A percentile compares a stretch with the other conserved stretches of the same genome.
These are phyloP conservation scores for Microtus montanus DNA, from an alignment of 2,113 vertebrate genomes.

Conservation along the genomic window DNA sequence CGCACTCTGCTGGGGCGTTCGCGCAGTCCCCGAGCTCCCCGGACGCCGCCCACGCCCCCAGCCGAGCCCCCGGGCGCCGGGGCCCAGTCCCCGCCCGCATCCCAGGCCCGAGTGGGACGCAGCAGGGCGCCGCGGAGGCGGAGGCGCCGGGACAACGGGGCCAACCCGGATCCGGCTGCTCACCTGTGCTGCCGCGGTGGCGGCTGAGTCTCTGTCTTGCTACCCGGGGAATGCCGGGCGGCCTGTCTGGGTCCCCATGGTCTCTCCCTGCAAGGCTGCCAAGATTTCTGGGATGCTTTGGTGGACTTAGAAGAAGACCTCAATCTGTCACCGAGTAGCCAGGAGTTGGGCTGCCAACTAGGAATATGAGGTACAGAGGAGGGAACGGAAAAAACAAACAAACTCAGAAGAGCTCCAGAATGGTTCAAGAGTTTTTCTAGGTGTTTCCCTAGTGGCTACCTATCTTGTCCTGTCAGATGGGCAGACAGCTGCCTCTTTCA, in stretches of 20 bases:
- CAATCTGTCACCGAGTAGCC: background rate
- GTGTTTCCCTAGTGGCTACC: background rate
- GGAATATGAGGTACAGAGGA: background rate
- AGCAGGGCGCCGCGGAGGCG: slow-evolving; percentile 18
- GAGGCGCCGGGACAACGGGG: background rate
- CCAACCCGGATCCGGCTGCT: background rate
- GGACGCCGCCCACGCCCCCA: background rate
- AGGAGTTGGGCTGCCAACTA: background rate
- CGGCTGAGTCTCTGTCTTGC: background rate
- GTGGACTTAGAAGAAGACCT: background rate
- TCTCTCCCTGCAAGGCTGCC: background rate
- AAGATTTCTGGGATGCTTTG: background rate
- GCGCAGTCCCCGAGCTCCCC: background rate
- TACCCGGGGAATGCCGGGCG: background rate
- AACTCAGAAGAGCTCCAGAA: background rate
- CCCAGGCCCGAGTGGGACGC: slow-evolving; percentile 37
- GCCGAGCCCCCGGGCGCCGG: background rate
- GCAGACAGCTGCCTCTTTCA: background rate
- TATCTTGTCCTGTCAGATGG: background rate
- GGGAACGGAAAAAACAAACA: background rate
- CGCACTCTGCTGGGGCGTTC: background rate
- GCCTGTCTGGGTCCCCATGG: background rate
- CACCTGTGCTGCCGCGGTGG: slow-evolving; percentile 43
- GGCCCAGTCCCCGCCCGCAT: background rate
- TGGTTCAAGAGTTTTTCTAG: background rate